Evolutionary conservation across 2,113 vertebrate species (phyloP).

Genomic region (Fulmarus glacialis): DNA sequence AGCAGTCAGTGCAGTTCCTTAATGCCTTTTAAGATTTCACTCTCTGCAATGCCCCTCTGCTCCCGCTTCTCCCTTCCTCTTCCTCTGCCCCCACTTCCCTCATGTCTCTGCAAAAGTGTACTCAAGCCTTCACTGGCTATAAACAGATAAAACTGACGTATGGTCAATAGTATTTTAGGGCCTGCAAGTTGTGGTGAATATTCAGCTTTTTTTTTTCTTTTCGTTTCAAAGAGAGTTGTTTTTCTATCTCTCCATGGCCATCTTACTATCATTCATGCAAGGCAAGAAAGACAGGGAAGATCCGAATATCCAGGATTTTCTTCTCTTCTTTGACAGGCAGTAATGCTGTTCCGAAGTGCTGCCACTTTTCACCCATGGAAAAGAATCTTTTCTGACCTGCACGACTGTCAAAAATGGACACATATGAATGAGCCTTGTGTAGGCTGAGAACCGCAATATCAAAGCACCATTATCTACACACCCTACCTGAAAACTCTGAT

Average conservation of each 20-base stretch:
- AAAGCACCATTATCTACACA: constrained; percentile 19
- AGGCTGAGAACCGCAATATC: background rate
- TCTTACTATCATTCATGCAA: constrained; percentile 81
- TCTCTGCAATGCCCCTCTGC: background rate
- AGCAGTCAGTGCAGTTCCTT: background rate
- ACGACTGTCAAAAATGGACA: background rate
- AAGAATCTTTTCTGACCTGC: constrained; percentile 13
- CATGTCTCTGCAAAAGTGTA: background rate
- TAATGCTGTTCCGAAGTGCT: constrained; percentile 23
- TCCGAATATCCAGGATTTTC: constrained; percentile 63
- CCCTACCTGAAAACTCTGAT: background rate
- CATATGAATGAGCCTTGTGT: background rate
- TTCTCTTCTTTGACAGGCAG: constrained; percentile 74
- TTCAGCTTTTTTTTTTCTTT: background rate
- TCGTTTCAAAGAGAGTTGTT: constrained; percentile 77
- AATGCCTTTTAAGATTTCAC: background rate
- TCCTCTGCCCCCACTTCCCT: background rate
- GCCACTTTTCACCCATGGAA: constrained; percentile 10
- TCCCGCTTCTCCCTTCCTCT: background rate
- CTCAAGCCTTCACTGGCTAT: background rate
- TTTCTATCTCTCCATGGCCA: constrained; percentile 70
- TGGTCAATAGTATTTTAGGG: background rate
- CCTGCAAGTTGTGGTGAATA: background rate
- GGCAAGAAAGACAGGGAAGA: constrained; percentile 66
- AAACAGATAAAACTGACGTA: background rate